phyloP scores from a whole-genome alignment of 2,113 vertebrate species.

The Bubo blakistoni region DNA sequence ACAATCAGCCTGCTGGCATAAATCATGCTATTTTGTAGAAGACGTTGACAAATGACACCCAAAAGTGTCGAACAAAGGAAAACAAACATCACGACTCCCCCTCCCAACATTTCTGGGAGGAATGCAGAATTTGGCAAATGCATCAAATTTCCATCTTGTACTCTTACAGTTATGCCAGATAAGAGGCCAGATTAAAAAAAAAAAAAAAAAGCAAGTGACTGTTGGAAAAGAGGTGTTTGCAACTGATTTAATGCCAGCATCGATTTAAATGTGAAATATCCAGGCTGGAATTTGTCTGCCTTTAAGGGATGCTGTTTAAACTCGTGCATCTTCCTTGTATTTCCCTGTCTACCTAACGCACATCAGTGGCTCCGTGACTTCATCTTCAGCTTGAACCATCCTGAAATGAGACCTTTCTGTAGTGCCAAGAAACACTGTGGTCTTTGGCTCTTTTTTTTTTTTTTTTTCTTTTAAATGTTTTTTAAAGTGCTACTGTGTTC shows the following conservation, averaged over 20 bases:
- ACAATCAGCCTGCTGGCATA: neutral
- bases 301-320: neutral
- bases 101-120: neutral
- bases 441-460: neutral
- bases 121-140: neutral
- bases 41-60: neutral
- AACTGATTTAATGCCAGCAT: neutral
- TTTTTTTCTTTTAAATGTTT: slow-evolving; percentile 25
- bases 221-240: neutral
- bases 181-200: neutral
- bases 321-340: neutral
- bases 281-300: neutral
- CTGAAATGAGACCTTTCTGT: neutral
- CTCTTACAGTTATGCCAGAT: fast-evolving
- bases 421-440: neutral
- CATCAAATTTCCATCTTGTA: neutral
- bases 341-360: neutral
- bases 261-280: neutral
- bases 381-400: neutral
- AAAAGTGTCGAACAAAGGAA: neutral
- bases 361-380: neutral
- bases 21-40: neutral
- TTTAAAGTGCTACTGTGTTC: slow-evolving; percentile 54
- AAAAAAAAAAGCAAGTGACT: neutral
- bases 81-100: neutral